Base-by-base conservation (phyloP, 2,797 vertebrate genomes). In the Synaphobranchus kaupii region DNA sequence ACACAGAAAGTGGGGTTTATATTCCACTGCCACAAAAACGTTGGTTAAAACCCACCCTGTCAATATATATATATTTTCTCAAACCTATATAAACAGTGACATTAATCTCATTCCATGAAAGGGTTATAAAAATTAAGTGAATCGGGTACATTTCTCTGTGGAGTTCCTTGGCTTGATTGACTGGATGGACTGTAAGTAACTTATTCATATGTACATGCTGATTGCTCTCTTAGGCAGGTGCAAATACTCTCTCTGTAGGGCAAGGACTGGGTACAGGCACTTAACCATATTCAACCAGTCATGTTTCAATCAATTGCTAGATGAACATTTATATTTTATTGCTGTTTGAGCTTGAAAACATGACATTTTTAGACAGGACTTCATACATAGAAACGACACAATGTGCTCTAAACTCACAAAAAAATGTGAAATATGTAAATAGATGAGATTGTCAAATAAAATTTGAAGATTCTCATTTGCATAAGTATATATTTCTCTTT, bases 81-180 rank as follows among this genome's bases (percentile, higher is more conserved):
- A 39, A 39, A 39, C 39, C 39, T 73, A 48, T 85, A 76, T 52
- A 22, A 76, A 85, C 50, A 47, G n/a, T 10, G 48, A 76, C 31
- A 76, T 85, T 85, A 85, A 85, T 85, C n/a, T 48, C 50, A 76
- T 85, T 48, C 68, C 68, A 85, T 34, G 10, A 17, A 73, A 54
- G 68, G 68, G 73, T 31, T 76, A 63, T 73, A 44, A 13, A 85
- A 85, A 73, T 85, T 63, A 39, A 85, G 2, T 63, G 71, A 44
- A 68, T 25, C 66, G 73, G 48, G 66, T 85, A 85, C 48, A 85
- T 54, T 54, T 73, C 84, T 10, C 66, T 71, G 47, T 17, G 28
- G 84, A 76, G 66, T 50, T 73, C 85, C 3, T 31, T n/a, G 58
- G 34, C 8, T 73, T 85, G 68, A 76, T 76, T 73, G 28, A 3